Base-by-base conservation (phyloP, 2,797 vertebrate genomes). In the Mus minutoides region DNA sequence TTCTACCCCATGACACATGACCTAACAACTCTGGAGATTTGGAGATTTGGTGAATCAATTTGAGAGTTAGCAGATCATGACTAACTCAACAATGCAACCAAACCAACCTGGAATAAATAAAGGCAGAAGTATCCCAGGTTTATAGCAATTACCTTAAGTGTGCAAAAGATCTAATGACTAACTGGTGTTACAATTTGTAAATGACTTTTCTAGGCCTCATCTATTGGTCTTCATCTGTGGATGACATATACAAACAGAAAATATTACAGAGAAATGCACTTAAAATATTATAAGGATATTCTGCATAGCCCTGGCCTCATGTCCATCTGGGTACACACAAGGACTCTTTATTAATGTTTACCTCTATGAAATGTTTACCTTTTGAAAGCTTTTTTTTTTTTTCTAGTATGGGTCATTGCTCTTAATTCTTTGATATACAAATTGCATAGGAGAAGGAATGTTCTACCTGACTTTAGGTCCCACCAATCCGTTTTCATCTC, bases 61-160 rank as follows among this genome's bases (percentile, higher is more conserved):
- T 0, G 99, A 99, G 97, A 99, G 99, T 92, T 99, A 99, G 98
- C 99, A 99, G 98, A 99, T 99, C 54, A 99, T 99, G 99, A 99
- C 98, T 0, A 99, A 99, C 96, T 99, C 99, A 0, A 99, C 99
- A 97, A 99, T 99, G 99, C 98, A 99, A 90, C 98, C 99, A 98
- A 99, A 99, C 99, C 98, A 99, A 99, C 98, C 98, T 99, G 1
- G 99, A 99, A 98, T 99, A 99, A 98, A 99, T 99, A 99, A n/a
- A 56, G 1, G 5, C 99, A 99, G 98, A 99, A 99, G 97, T 99
- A 99, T 96, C 99, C 13, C 29, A 46, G 29, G 26, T 19, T 7
- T 46, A 22, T 21, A 64, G 16, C 16, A 84, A 14, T 21, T 19
- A 29, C 5, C 1, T 3, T 22, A 22, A 84, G 13, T 12, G 12